Base-by-base conservation (phyloP, 2,797 vertebrate species). In the Perodicticus potto region DNA sequence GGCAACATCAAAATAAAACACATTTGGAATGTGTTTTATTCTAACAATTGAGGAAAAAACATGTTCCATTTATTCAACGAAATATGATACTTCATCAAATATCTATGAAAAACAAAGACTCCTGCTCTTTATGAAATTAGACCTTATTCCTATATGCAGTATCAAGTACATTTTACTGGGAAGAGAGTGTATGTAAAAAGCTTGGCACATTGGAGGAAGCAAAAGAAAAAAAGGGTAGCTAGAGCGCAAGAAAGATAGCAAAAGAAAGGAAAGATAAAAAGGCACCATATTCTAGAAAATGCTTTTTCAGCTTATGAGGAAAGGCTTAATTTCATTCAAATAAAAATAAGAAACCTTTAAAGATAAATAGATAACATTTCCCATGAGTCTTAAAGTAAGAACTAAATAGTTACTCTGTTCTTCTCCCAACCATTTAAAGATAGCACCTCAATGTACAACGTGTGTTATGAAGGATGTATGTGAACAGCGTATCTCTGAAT, bases 1-100 rank as follows among this genome's bases (percentile, higher is more conserved):
- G 43, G 63, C 23, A 85, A 72, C 23, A 43, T 86, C 43, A 67
- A 96, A 95, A 40, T 23, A 91, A 97, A 89, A 80, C 22, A 95
- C 16, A 59, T 82, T 87, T 63, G 70, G 88, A 87, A 92, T 49
- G 13, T 49, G 49, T 49, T 16, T 49, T 49, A 49, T 93, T 73
- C 61, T n/a, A 92, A 93, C 19, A 86, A 69, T 85, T 63, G 45
- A 72, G 32, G 9, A 81, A 72, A 95, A 76, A 83, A 77, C 84
- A 37, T 43, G n/a, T 43, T 92, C 85, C 63, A 63, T 77, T 12
- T 81, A 85, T 19, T 93, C 55, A 92, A 88, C 90, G 85, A 87
- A 89, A 70, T 72, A 55, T 87, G 67, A 19, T 37, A 91, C 63
- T 74, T 67, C 37, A 49, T 29, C 89, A 11, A 93, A 82, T 67